Conservation (phyloP, 1,140 invertebrate genomes). For the Drosophila saltans region DNA sequence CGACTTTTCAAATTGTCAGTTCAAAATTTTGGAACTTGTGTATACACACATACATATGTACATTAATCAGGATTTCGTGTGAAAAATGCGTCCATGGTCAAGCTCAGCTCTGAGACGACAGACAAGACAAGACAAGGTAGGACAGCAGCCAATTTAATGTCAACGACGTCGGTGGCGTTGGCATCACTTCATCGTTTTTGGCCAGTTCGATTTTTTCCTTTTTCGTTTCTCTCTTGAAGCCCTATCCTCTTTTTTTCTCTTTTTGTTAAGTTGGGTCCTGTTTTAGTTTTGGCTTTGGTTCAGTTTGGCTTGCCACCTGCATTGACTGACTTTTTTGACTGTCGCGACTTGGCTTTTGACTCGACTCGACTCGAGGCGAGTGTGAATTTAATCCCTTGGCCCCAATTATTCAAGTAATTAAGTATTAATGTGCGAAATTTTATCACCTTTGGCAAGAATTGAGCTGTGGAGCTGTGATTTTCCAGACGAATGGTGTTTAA, state of each 20-base stretch:
- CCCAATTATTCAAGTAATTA: constrained; percentile 82
- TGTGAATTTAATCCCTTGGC: constrained; percentile 77
- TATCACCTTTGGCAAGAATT: constrained; percentile 67
- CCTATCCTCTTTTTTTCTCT: constrained; percentile 1
- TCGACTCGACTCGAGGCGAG: constrained; percentile 29
- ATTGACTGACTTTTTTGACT: constrained; percentile 28
- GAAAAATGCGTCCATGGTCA: constrained; percentile 67
- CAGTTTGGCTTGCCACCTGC: constrained; percentile 58
- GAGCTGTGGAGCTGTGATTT: constrained; percentile 63
- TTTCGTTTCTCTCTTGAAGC: not conserved
- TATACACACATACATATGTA: constrained; percentile 24
- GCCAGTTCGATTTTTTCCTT: constrained; percentile 26
- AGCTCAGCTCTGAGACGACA: constrained; percentile 47
- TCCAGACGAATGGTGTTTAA: constrained; percentile 74
- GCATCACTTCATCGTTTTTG: constrained; percentile 67
- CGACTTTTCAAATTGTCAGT: constrained; percentile 81
- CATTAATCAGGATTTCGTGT: constrained; percentile 81
- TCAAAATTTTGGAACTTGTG: constrained; percentile 68
- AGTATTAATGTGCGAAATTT: constrained; percentile 80
- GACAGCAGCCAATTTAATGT: constrained; percentile 61
- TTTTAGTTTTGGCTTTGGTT: constrained; percentile 18
- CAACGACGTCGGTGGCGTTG: constrained; percentile 79
- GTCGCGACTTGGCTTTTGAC: constrained; percentile 16
- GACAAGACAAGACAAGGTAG: constrained; percentile 43
- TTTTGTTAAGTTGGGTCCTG: constrained; percentile 27